Percentiles rank a stretch among this genome's conserved stretches.
Evolutionary conservation across 2,797 vertebrate species (phyloP).

Genomic region (Chaetodon trifasciatus): DNA sequence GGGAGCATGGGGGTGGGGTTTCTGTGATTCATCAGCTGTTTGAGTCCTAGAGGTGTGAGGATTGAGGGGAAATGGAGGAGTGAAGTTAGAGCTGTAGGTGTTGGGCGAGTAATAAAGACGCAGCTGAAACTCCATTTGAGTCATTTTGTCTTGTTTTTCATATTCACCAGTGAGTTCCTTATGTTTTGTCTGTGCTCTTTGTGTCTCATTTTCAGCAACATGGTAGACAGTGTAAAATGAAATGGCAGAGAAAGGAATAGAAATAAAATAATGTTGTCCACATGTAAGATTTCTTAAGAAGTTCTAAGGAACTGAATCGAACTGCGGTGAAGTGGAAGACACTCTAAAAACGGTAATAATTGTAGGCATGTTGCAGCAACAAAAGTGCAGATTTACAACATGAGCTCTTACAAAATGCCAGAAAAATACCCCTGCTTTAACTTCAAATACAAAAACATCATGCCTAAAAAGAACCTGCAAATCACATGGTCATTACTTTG

Average conservation of each 20-base stretch:
- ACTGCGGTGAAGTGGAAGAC: constrained; percentile 27
- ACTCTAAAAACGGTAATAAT: constrained; percentile 14
- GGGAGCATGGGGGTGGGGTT: constrained; percentile 37
- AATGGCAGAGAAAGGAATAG: constrained; percentile 23
- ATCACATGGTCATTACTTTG: constrained; percentile 53
- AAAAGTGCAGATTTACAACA: constrained; percentile 37
- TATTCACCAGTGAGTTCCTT: constrained; percentile 45
- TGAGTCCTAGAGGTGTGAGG: constrained; percentile 75
- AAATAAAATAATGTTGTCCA: constrained; percentile 27
- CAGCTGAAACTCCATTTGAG: constrained; percentile 46
- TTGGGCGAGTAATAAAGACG: constrained; percentile 50
- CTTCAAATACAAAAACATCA: constrained; percentile 66
- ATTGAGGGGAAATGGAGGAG: constrained; percentile 67
- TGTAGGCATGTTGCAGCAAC: constrained; percentile 35
- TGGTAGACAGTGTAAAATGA: constrained; percentile 32
- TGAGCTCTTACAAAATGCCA: constrained; percentile 61
- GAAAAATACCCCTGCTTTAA: constrained; percentile 53
- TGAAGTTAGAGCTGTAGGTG: constrained; percentile 49
- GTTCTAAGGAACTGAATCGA: constrained; percentile 18
- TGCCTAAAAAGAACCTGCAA: constrained; percentile 64
- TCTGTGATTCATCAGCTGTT: constrained; percentile 53
- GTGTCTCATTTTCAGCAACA: constrained; percentile 44
- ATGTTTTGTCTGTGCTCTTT: constrained; percentile 56
- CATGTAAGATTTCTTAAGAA: constrained; percentile 6
- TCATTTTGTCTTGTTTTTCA: constrained; percentile 31